Percentiles rank a stretch among this genome's conserved stretches.
phyloP scores from a whole-genome alignment of 2,113 vertebrate genomes.

The Motacilla tschutschensis region DNA sequence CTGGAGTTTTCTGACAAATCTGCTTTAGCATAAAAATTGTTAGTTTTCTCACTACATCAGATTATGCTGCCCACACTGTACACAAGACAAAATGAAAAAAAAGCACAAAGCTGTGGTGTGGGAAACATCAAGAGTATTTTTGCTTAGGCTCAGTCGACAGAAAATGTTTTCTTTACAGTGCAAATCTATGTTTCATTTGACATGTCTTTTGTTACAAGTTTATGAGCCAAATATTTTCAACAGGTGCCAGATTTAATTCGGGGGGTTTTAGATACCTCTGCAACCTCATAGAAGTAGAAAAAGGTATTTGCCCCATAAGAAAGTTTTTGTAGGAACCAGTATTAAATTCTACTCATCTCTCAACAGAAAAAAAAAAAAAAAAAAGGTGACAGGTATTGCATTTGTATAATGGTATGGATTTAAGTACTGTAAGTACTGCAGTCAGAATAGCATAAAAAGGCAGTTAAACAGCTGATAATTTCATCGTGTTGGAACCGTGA shows the following conservation, averaged over 20 bases:
- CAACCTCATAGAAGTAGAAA: not conserved
- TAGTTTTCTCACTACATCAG: not conserved
- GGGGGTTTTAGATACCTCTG: not conserved
- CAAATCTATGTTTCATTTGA: slow-evolving; percentile 10
- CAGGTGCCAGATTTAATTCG: not conserved
- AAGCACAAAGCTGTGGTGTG: not conserved
- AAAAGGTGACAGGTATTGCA: not conserved
- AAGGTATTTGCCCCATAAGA: not conserved
- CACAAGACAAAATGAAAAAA: not conserved
- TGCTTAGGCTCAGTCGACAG: not conserved
- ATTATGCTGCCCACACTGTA: not conserved
- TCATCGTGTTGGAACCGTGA: slow-evolving; percentile 19
- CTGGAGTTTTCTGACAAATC: slow-evolving; percentile 1
- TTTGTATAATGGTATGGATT: slow-evolving; percentile 40
- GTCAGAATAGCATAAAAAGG: slow-evolving; percentile 40
- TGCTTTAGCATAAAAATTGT: slow-evolving; percentile 16
- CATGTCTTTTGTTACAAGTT: not conserved
- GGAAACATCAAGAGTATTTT: not conserved
- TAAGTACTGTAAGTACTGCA: slow-evolving; percentile 40
- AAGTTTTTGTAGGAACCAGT: not conserved
- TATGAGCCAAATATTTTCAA: slow-evolving; percentile 29
- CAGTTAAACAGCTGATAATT: slow-evolving; percentile 58
- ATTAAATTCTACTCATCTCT: not conserved
- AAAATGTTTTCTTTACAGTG: not conserved
- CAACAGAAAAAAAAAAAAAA: not conserved